These are phyloP conservation scores for Chrysotoxum bicinctum DNA, from an alignment of 2,888 invertebrate genomes.

Conservation along the genomic window DNA sequence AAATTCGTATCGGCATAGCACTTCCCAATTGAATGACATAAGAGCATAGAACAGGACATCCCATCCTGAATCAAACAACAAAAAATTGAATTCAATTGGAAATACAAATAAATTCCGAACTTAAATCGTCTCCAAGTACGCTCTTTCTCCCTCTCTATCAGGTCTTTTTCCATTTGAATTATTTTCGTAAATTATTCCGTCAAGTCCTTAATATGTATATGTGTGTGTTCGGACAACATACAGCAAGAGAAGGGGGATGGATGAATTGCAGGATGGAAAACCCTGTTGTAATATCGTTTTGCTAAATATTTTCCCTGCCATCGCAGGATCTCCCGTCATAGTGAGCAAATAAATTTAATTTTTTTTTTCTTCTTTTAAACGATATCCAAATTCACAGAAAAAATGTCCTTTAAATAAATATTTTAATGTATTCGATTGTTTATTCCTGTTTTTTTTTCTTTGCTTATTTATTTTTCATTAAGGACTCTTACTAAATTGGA, in stretches of 20 bases:
- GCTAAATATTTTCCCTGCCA: constrained; percentile 18
- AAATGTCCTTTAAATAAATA: constrained; percentile 60
- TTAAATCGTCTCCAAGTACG: constrained; percentile 18
- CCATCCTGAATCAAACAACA: constrained; percentile 3
- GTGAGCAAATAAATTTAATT: constrained; percentile 22
- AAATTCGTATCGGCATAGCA: constrained; percentile 10
- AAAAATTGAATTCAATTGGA: constrained; percentile 30
- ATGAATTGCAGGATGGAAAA: constrained; percentile 1
- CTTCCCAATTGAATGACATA: constrained; percentile 40
- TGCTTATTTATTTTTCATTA: constrained; percentile 14
- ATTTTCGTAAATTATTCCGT: constrained; percentile 67
- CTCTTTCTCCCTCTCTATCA: not conserved
- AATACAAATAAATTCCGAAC: constrained; percentile 49
- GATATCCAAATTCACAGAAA: constrained; percentile 30
- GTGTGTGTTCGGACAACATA: constrained; percentile 30
- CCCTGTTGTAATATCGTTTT: constrained; percentile 42
- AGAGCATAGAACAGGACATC: constrained; percentile 6
- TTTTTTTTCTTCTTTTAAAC: constrained; percentile 18
- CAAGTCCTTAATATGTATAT: constrained; percentile 48
- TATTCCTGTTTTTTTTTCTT: not conserved
- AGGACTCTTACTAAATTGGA: constrained; percentile 24
- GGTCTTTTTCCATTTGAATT: constrained; percentile 62
- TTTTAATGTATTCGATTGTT: constrained; percentile 22
- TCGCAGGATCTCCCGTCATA: constrained; percentile 14
- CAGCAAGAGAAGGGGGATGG: not conserved